Base-by-base conservation (phyloP, 2,888 invertebrate species). In the Dexiosoma caninum region DNA sequence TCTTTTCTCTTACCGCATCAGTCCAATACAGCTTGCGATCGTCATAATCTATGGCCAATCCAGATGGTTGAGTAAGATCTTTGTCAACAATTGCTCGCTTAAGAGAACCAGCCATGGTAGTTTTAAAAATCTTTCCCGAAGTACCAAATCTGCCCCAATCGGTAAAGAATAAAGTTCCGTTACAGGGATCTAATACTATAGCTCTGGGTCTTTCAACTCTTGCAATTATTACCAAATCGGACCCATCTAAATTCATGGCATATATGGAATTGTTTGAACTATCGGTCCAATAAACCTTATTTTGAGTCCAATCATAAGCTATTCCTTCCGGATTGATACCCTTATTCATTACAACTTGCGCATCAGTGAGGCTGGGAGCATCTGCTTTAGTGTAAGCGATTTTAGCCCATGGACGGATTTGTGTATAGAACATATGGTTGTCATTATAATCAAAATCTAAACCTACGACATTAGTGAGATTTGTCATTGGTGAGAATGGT, bases 231-330 rank as follows among this genome's bases (percentile, higher is more conserved):
- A 97, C 96, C 57, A 96, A 90, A 84, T 96, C 95, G 0, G 94
- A 92, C 1, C 97, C 96, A 86, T 97, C 96, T 21, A 96, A 91
- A 87, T 98, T 97, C 96, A 98, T 97, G 0, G 98, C 96, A 86
- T 97, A 98, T 71, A 98, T 97, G 10, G 96, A 96, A 85, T 96
- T 97, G 85, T 98, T 97, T 0, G 96, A 95, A 30, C 97, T 97
- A 86, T 99, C 99, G 0, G 98, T 97, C 98, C 98, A 99, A 89
- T 98, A 99, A 40, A 99, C 94, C 89, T 98, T 98, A 88, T 96
- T 96, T 84, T 97, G 97, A 0, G 98, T 97, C 99, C 99, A 99
- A 88, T 99, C 99, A 87, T 98, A 97, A 0, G 97, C 96, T 81
- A 98, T 95, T 4, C 97, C 97, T 89, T 97, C 97, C 0, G 97